Conservation (phyloP, 1,140 invertebrate genomes). For the Zaprionus capensis region DNA sequence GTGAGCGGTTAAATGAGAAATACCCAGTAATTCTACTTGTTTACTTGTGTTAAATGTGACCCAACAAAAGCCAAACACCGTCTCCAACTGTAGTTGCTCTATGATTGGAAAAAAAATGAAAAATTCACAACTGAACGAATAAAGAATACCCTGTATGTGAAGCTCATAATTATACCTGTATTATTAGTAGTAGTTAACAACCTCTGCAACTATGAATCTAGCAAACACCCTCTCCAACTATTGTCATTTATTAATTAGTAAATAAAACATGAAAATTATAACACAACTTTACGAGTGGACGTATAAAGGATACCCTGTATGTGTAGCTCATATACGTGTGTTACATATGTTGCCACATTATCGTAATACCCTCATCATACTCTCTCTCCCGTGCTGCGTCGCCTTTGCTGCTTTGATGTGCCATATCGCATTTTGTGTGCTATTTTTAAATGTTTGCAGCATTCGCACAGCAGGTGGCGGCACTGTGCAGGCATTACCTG, state of each 20-base stretch:
- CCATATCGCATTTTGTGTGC: conserved; percentile 40
- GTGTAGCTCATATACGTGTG: too few relatives aligned
- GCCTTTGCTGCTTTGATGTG: conserved; percentile 48
- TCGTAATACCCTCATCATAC: too few relatives aligned
- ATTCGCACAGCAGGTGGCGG: conserved; percentile 60
- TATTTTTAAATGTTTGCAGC: conserved; percentile 62
- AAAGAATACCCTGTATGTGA: too few relatives aligned
- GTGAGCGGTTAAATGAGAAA: too few relatives aligned
- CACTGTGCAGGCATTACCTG: background rate
- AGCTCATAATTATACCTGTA: too few relatives aligned
- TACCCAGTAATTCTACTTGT: background rate
- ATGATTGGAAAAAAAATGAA: background rate
- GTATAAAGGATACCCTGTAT: too few relatives aligned
- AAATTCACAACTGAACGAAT: too few relatives aligned
- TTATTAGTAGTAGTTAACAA: background rate
- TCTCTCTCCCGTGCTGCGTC: background rate
- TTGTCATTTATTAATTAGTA: background rate
- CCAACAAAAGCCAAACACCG: background rate
- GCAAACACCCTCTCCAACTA: background rate
- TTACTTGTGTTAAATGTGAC: background rate
- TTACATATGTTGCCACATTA: too few relatives aligned
- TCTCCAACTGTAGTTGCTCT: conserved; percentile 16
- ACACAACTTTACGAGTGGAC: too few relatives aligned
- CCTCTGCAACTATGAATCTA: background rate
- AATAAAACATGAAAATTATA: too few relatives aligned